phyloP scores from a whole-genome alignment of 2,113 vertebrate species.

The Salvator merianae region DNA sequence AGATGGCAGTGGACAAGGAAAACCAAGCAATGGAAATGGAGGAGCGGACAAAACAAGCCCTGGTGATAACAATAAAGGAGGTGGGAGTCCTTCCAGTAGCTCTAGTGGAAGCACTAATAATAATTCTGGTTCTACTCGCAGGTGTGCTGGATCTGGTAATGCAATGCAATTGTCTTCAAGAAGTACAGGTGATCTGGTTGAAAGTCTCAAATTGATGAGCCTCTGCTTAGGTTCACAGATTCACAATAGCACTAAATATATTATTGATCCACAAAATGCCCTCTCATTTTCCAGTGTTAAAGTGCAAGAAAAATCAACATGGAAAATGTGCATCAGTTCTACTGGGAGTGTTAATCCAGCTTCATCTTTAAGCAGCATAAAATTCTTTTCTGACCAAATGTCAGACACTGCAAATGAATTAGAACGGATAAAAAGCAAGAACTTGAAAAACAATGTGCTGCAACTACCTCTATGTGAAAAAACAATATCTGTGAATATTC shows the following conservation, averaged over 20 bases:
- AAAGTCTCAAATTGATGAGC: slow-evolving; percentile 93
- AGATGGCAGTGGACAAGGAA: slow-evolving; percentile 82
- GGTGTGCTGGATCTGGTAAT: slow-evolving; percentile 69
- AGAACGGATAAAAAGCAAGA: slow-evolving; percentile 84
- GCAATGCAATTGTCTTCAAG: slow-evolving; percentile 70
- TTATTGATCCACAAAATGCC: slow-evolving; percentile 82
- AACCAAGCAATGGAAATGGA: slow-evolving; percentile 75
- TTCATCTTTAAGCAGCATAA: slow-evolving; percentile 51
- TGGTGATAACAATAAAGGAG: slow-evolving; percentile 75
- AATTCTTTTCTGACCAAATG: slow-evolving; percentile 83
- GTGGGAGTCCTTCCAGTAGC: slow-evolving; percentile 81
- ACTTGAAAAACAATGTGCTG: slow-evolving; percentile 89
- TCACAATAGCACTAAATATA: slow-evolving; percentile 79
- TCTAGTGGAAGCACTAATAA: slow-evolving; percentile 75
- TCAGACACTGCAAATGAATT: slow-evolving; percentile 75
- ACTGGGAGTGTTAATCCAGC: slow-evolving; percentile 73
- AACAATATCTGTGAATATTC: slow-evolving; percentile 97
- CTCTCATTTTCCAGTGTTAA: slow-evolving; percentile 85
- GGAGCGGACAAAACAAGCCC: slow-evolving; percentile 82
- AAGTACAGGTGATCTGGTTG: slow-evolving; percentile 84
- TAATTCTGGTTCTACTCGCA: slow-evolving; percentile 80
- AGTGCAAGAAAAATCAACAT: slow-evolving; percentile 89
- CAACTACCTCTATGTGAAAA: slow-evolving; percentile 99
- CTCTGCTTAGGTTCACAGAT: slow-evolving; percentile 91
- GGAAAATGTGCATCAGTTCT: slow-evolving; percentile 93